These are phyloP conservation scores for Diorhabda sublineata DNA, from an alignment of 1,140 invertebrate species.

Conservation along the genomic window DNA sequence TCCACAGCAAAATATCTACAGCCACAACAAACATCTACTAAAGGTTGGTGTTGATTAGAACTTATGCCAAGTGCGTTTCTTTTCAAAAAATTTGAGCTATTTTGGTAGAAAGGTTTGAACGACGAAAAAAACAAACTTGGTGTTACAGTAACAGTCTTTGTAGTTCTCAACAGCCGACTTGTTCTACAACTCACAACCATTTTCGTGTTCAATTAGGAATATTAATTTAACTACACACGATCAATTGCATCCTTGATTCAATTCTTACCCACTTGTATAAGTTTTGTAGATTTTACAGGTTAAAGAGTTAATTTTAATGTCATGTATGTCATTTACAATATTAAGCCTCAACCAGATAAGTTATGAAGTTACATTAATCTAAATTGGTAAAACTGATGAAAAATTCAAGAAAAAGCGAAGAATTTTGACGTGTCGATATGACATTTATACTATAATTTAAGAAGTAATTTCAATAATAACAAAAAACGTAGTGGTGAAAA, in stretches of 20 bases:
- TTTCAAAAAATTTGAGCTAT: neutral
- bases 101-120: neutral
- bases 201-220: constrained; percentile 10
- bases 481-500: neutral
- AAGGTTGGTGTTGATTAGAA: constrained; percentile 4
- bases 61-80: constrained; percentile 9
- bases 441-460: neutral
- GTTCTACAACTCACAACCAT: constrained; percentile 30
- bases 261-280: neutral
- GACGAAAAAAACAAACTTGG: constrained; percentile 25
- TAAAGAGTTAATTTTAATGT: neutral
- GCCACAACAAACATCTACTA: constrained; percentile 25
- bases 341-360: too few relatives aligned
- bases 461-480: neutral
- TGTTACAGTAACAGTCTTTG: constrained; percentile 27
- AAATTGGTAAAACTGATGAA: too few relatives aligned
- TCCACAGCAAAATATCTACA: constrained; percentile 29
- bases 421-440: too few relatives aligned
- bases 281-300: neutral
- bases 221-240: neutral
- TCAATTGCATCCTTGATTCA: neutral
- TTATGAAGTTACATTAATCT: too few relatives aligned
- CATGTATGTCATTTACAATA: neutral
- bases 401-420: too few relatives aligned
- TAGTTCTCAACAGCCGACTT: constrained; percentile 25